A percentile compares a stretch with the other conserved stretches of the same genome.
phyloP scores from a whole-genome alignment of 2,888 invertebrate species.

The Subacronicta megacephala region DNA sequence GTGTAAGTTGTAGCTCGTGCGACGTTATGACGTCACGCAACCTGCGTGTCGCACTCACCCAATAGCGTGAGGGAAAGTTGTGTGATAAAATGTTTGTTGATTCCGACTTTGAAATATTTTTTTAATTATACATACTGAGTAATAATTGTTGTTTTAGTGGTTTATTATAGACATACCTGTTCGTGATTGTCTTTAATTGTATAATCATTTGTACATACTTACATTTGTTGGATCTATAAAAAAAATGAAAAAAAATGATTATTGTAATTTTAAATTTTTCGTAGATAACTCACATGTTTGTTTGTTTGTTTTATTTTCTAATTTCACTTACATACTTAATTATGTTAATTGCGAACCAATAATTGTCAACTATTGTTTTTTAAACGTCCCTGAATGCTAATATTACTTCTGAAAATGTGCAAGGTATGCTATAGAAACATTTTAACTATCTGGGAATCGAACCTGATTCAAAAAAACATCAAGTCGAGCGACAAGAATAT shows the following conservation, averaged over 20 bases:
- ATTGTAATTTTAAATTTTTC: background rate
- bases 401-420: too few relatives aligned
- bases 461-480: too few relatives aligned
- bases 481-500: too few relatives aligned
- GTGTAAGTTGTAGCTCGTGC: constrained; percentile 29
- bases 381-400: too few relatives aligned
- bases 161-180: constrained; percentile 18
- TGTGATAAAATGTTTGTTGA: constrained; percentile 53
- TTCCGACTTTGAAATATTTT: constrained; percentile 36
- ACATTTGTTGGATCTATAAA: background rate
- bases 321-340: too few relatives aligned
- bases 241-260: constrained; percentile 4
- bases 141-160: constrained; percentile 32
- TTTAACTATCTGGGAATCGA: too few relatives aligned
- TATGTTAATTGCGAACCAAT: too few relatives aligned
- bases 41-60: constrained; percentile 65
- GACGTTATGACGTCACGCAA: constrained; percentile 48
- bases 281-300: background rate
- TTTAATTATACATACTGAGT: constrained; percentile 23
- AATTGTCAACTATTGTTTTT: too few relatives aligned
- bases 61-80: constrained; percentile 70
- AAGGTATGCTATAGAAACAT: too few relatives aligned
- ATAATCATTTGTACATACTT: constrained; percentile 13
- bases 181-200: constrained; percentile 32
- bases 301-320: background rate